phyloP scores from a whole-genome alignment of 2,797 vertebrate species.

The Harpagifer antarcticus region DNA sequence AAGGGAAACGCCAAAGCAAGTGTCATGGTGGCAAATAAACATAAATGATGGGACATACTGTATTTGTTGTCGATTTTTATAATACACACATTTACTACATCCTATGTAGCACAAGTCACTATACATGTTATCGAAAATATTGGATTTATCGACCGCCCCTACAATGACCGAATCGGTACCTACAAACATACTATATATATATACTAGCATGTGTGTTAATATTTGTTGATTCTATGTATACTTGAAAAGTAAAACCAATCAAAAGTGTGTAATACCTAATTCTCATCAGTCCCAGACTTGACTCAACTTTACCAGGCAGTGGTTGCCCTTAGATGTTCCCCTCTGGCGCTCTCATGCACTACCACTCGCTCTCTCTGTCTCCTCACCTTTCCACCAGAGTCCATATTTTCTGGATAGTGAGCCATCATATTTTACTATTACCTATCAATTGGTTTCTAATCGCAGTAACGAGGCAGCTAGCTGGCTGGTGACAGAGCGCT shows the following conservation, averaged over 20 bases:
- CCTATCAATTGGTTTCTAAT: constrained; percentile 92
- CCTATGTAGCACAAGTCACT: no score
- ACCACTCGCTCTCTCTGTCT: constrained; percentile 49
- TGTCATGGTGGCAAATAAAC: no score
- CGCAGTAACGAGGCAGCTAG: constrained; percentile 88
- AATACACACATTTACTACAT: no score
- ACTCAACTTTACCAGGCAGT: constrained; percentile 19
- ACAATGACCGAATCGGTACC: neutral
- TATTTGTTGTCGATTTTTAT: no score
- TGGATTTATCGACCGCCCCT: no score
- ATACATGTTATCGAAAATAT: no score
- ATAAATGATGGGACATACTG: no score
- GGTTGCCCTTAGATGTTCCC: constrained; percentile 7
- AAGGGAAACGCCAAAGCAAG: no score
- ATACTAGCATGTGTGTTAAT: neutral
- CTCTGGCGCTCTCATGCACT: constrained; percentile 8
- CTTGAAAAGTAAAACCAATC: constrained; percentile 10
- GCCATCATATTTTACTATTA: constrained; percentile 91
- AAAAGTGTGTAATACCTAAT: neutral
- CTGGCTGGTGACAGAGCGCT: constrained; percentile 88
- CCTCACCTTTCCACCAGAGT: constrained; percentile 79
- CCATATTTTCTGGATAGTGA: constrained; percentile 84
- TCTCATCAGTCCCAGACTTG: neutral
- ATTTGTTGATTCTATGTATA: neutral
- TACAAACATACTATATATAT: neutral